These are phyloP conservation scores for Aphelenchoides avenae DNA, from an alignment of 1,140 invertebrate genomes.

Conservation along the genomic window DNA sequence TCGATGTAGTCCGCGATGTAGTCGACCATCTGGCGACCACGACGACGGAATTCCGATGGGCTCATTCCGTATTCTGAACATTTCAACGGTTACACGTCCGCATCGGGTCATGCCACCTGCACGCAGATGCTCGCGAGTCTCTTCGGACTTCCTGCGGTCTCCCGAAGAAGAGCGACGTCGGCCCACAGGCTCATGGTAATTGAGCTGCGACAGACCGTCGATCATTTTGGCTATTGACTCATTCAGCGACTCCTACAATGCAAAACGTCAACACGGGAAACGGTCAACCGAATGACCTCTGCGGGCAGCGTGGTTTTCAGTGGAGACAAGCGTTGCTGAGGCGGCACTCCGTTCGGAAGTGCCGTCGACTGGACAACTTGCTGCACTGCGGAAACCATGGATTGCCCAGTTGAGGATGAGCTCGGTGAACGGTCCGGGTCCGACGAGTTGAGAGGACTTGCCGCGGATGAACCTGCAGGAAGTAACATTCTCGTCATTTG, in stretches of 20 bases:
- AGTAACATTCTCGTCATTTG: slow-evolving; percentile 3
- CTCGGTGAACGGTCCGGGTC: slow-evolving; percentile 26
- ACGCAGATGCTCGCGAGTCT: background rate
- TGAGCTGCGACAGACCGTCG: background rate
- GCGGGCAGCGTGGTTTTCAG: slow-evolving; percentile 5
- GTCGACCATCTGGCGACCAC: slow-evolving; percentile 93
- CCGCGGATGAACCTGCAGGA: slow-evolving; percentile 10
- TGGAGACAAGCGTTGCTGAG: slow-evolving; percentile 6
- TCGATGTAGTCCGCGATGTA: slow-evolving; percentile 93
- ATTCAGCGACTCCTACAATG: too few species aligned
- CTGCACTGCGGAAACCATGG: slow-evolving; percentile 8
- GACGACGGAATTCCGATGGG: slow-evolving; percentile 76
- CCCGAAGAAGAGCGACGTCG: slow-evolving; percentile 3
- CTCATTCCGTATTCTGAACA: slow-evolving; percentile 69
- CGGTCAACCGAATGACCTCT: too few species aligned
- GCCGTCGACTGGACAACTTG: background rate
- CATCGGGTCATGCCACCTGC: too few species aligned
- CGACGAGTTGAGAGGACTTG: slow-evolving; percentile 16
- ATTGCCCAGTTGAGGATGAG: slow-evolving; percentile 26
- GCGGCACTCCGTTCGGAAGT: background rate
- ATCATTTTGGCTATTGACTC: too few species aligned
- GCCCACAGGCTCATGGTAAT: slow-evolving; percentile 5
- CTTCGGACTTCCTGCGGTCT: background rate
- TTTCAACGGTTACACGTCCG: background rate
- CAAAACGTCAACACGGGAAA: too few species aligned